These are phyloP conservation scores for Eretmocerus hayati DNA, from an alignment of 2,888 invertebrate genomes.

Conservation along the genomic window DNA sequence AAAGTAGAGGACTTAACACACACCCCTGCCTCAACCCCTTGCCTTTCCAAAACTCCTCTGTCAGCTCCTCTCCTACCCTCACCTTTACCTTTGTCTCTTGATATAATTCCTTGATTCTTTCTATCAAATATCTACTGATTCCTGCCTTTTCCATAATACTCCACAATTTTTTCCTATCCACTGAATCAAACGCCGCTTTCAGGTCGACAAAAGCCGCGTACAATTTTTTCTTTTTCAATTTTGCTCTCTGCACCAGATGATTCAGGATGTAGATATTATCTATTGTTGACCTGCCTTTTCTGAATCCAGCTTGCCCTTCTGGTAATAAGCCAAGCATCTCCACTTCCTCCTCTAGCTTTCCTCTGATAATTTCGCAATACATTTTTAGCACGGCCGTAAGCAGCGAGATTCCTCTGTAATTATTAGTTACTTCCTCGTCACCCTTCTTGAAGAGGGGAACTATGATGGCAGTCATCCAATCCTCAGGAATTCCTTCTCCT, in stretches of 20 bases:
- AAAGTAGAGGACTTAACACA: too few species aligned
- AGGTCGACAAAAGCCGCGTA: too few species aligned
- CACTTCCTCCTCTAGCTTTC: slow-evolving; percentile 17
- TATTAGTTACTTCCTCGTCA: slow-evolving; percentile 9
- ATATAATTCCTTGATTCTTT: too few species aligned
- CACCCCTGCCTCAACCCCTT: slow-evolving; percentile 10
- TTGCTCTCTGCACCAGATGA: slow-evolving; percentile 9
- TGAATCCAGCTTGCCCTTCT: slow-evolving; percentile 19
- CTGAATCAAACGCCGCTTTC: slow-evolving; percentile 24
- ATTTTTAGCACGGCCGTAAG: slow-evolving; percentile 22
- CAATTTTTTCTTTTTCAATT: slow-evolving; percentile 3
- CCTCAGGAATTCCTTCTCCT: slow-evolving; percentile 19
- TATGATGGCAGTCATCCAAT: slow-evolving; percentile 22
- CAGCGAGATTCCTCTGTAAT: slow-evolving; percentile 25
- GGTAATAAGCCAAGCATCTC: slow-evolving; percentile 13
- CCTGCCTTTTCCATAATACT: too few species aligned
- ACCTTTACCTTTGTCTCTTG: slow-evolving; percentile 11
- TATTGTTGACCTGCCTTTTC: slow-evolving; percentile 18
- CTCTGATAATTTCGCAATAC: slow-evolving; percentile 18
- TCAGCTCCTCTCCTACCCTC: not conserved
- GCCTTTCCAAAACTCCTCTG: slow-evolving; percentile 6
- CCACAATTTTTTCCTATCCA: slow-evolving; percentile 18
- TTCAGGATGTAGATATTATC: slow-evolving; percentile 21
- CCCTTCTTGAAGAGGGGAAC: slow-evolving; percentile 22
- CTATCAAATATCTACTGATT: too few species aligned